These are phyloP conservation scores for Metridium senile DNA, from an alignment of 92 coral and sea anemone genomes.

Conservation along the genomic window DNA sequence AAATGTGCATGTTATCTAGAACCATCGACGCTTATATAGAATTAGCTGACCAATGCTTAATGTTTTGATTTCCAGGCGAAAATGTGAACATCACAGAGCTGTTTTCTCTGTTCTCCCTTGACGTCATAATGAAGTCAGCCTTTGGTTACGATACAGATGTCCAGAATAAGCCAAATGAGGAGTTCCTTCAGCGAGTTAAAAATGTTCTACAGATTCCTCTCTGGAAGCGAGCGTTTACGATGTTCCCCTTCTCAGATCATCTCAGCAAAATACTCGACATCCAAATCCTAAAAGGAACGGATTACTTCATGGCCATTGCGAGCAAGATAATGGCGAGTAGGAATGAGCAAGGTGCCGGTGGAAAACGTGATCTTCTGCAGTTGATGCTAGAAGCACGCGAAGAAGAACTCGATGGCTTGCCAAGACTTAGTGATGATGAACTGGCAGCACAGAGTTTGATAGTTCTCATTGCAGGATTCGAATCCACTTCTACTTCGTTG, in stretches of 20 bases:
- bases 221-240: conserved; percentile 48
- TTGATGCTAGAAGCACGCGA: conserved; percentile 72
- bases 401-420: conserved; percentile 45
- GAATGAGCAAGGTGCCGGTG: conserved; percentile 1
- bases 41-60: too few relatives aligned
- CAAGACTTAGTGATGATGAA: conserved; percentile 59
- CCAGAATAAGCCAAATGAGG: conserved; percentile 51
- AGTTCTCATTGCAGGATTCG: conserved; percentile 64
- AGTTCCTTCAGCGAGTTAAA: conserved; percentile 35
- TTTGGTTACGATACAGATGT: conserved; percentile 61
- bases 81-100: conserved; percentile 40
- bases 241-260: conserved; percentile 55
- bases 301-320: conserved; percentile 35
- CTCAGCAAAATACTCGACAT: conserved; percentile 31
- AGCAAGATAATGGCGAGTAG: conserved; percentile 44
- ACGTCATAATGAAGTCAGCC: conserved; percentile 66
- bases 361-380: conserved; percentile 52
- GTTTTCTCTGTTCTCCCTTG: conserved; percentile 64
- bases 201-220: conserved; percentile 34
- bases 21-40: too few relatives aligned
- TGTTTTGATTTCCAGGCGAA: conserved; percentile 45
- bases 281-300: conserved; percentile 14
- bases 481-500: conserved; percentile 64
- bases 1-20: too few relatives aligned
- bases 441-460: conserved; percentile 57